Base-by-base conservation (phyloP, 2,797 vertebrate species). In the Siniperca obscura region DNA sequence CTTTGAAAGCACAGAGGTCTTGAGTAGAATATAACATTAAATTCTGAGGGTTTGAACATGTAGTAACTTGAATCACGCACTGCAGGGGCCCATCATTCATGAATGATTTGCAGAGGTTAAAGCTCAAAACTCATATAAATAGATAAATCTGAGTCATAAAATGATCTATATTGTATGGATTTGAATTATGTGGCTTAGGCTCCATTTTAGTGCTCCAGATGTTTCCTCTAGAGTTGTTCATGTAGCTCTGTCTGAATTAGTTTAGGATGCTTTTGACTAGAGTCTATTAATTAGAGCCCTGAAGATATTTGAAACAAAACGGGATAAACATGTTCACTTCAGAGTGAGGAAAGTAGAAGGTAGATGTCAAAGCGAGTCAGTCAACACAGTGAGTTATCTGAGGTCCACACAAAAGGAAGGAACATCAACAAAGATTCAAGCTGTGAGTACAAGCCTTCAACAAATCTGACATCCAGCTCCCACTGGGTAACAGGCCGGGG, bases 391-490 rank as follows among this genome's bases (percentile, higher is more conserved):
- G 65, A 76, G 84, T 81, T 83, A 85, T 89, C 80, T 70, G 48
- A 44, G 62, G 72, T 77, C 19, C 44, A 60, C 83, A 88, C 84
- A 90, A 85, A 86, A 59, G 48, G 70, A 72, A 72, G 48, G 25
- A 83, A 14, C 75, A 85, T 85, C 82, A 89, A 82, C 80, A 40
- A 73, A 76, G 52, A 68, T 76, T 87, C 87, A 78, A 90, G 89
- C 89, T 86, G 89, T 16, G 64, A 78, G 71, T 80, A 84, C 77
- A 86, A 86, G 78, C 84, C 82, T 81, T 88, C 87, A 79, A 80
- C 87, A 87, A 87, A 84, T 84, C 86, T 86, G 84, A 89, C 90
- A 91, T 87, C 76, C 66, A 38, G 79, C 79, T 82, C 90, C 85
- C 74, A 66, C 86, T 83, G 90, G 64, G 83, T 74, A 74, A 75